These are phyloP conservation scores for Ormyrus pomaceus DNA, from an alignment of 2,888 invertebrate genomes.

Conservation along the genomic window DNA sequence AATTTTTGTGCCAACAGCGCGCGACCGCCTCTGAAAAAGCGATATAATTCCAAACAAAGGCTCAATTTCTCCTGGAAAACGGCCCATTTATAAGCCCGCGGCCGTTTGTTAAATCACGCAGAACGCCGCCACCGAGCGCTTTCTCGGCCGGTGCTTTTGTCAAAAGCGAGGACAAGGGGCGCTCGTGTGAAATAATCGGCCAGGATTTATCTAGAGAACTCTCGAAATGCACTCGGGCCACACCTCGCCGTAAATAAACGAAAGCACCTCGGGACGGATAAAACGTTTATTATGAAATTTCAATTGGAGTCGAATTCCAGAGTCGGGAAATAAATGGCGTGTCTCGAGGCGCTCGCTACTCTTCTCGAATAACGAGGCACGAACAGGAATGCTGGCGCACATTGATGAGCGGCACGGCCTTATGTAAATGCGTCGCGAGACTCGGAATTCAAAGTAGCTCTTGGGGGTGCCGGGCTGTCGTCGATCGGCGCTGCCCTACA, in stretches of 20 bases:
- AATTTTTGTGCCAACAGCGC: conserved; percentile 45
- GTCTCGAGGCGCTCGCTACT: neutral
- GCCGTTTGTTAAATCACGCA: conserved; percentile 30
- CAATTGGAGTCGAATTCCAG: conserved; percentile 6
- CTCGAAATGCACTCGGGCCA: neutral
- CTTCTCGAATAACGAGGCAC: neutral
- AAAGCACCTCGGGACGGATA: neutral
- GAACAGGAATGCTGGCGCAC: conserved; percentile 21
- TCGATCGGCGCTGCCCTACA: neutral
- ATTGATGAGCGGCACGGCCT: neutral
- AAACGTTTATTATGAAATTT: conserved; percentile 46
- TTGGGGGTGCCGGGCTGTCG: neutral
- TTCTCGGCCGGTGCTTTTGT: conserved; percentile 5
- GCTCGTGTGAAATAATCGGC: conserved; percentile 33
- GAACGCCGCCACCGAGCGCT: neutral
- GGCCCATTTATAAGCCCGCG: conserved; percentile 34
- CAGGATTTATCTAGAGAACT: conserved; percentile 15
- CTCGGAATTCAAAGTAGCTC: conserved; percentile 38
- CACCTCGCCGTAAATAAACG: conserved; percentile 15
- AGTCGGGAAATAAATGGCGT: neutral
- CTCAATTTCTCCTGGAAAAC: conserved; percentile 33
- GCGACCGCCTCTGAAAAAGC: conserved; percentile 23
- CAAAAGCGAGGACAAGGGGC: conserved; percentile 12
- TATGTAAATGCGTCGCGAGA: conserved; percentile 36
- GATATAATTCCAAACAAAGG: conserved; percentile 48